A percentile compares a stretch with the other conserved stretches of the same genome.
Conservation (phyloP, 2,888 invertebrate genomes). For the Temnothorax ravouxi region DNA sequence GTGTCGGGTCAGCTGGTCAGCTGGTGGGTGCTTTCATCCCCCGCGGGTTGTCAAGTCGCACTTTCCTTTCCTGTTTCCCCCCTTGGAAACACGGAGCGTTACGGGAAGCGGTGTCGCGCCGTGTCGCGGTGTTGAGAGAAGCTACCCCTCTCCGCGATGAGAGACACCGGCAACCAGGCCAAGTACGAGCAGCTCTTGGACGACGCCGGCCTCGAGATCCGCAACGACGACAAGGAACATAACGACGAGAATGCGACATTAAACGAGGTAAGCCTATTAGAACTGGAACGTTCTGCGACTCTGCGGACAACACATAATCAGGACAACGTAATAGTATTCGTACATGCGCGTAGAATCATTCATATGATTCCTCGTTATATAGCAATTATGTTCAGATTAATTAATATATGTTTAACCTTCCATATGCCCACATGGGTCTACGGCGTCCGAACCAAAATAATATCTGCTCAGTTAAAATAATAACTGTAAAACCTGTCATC, state of each 20-base stretch:
- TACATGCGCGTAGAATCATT: neutral
- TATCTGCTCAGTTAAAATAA: no score
- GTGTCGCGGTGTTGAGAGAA: slow-evolving; percentile 39
- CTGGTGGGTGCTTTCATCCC: slow-evolving; percentile 25
- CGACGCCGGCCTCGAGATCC: slow-evolving; percentile 67
- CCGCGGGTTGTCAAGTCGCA: neutral
- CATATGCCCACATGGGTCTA: no score
- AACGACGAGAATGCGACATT: slow-evolving; percentile 62
- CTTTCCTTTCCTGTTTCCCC: neutral
- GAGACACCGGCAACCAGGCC: slow-evolving; percentile 68
- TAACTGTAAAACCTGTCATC: no score
- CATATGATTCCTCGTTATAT: no score
- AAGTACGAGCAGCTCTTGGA: slow-evolving; percentile 72
- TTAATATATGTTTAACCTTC: no score
- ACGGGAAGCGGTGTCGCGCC: neutral
- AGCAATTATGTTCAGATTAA: no score
- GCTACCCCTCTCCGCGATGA: slow-evolving; percentile 60
- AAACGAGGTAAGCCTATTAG: slow-evolving; percentile 60
- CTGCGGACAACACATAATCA: neutral
- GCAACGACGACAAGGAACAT: slow-evolving; percentile 61
- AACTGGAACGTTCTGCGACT: neutral
- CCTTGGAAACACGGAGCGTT: neutral
- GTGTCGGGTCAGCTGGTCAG: slow-evolving; percentile 35
- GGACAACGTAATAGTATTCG: neutral
- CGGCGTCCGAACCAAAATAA: no score